Base-by-base conservation (phyloP, 2,888 invertebrate species). In the Marronus borbonicus region DNA sequence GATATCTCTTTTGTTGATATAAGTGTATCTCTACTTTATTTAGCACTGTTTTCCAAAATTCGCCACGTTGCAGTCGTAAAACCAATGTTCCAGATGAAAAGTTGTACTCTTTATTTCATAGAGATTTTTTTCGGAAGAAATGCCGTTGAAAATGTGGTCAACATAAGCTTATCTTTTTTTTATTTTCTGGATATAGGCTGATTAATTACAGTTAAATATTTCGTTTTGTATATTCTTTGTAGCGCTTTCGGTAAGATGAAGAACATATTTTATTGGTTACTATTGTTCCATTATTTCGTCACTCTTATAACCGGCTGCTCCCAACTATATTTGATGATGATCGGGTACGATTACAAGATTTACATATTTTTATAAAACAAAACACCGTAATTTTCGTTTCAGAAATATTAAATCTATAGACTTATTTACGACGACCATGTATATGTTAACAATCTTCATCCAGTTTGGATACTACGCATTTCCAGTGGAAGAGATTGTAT, bases 401-500 rank as follows among this genome's bases (percentile, higher is more conserved):
- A 58, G 55, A 17, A 58, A 58, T 20, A 20, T 20, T 2, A 17
- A 58, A 20, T 10, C n/a, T 0, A 20, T 20, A 8, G 55, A 76
- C 31, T 52, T 68, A 3, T 1, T 76, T 31, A 58, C 66, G 12
- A 52, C 44, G 10, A 50, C 20, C 5, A 28, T 76, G 12, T 76
- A 68, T 52, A 55, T 76, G 28, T 17, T 39, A 10, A 39, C 76
- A 31, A n/a, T 77, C n/a, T 39, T 60, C 7, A 28, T 49, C 7
- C 60, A 77, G 52, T 74, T 72, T 65, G 72, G 58, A n/a, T 20
- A 72, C 28, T 77, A 72, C 50, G 64, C 72, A 17, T 62, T 77
- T 72, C 70, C 77, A 2, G 77, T 62, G 2, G 77, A 77, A 52
- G 70, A 72, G 24, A 49, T 77, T 31, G 36, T 60, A 12, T 28